Percentiles rank a stretch among this genome's conserved stretches.
These are phyloP conservation scores for Patiria miniata DNA, from an alignment of 35 echinoderm and acorn worm species.

Conservation along the genomic window DNA sequence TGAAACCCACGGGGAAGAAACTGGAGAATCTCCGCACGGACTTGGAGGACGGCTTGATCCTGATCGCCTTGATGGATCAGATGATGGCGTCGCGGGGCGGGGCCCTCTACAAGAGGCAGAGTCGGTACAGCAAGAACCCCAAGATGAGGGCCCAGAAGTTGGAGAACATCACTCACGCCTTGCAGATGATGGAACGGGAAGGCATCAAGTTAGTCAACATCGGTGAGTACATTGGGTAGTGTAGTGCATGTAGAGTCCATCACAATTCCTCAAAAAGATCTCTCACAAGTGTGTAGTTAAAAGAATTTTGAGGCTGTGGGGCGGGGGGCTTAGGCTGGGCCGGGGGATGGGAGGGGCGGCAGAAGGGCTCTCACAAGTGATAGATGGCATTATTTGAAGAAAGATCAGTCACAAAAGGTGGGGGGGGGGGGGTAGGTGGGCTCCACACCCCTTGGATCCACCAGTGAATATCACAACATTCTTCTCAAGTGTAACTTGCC, in stretches of 20 bases:
- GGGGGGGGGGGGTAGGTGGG: no score
- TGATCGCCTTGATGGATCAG: slow-evolving; percentile 73
- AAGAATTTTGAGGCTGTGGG: no score
- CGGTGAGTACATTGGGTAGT: slow-evolving; percentile 54
- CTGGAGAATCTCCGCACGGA: slow-evolving; percentile 68
- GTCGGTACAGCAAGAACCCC: slow-evolving; percentile 79
- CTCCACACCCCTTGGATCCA: no score
- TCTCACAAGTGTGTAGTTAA: no score
- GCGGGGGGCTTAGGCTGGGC: no score
- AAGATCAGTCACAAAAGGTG: no score
- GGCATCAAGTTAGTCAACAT: slow-evolving; percentile 90
- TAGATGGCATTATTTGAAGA: no score
- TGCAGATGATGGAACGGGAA: slow-evolving; percentile 72
- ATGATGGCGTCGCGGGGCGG: slow-evolving; percentile 50
- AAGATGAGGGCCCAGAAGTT: slow-evolving; percentile 88
- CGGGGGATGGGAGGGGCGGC: no score
- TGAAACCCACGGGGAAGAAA: slow-evolving; percentile 47
- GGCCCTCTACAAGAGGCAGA: slow-evolving; percentile 58
- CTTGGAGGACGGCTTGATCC: slow-evolving; percentile 74
- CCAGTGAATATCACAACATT: no score
- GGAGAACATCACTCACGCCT: slow-evolving; percentile 76
- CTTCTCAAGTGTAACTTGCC: no score
- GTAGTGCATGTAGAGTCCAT: not conserved
- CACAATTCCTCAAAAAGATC: no score
- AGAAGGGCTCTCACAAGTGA: no score